Conservation (phyloP, 2,888 invertebrate genomes). For the Plemyria rubiginata region DNA sequence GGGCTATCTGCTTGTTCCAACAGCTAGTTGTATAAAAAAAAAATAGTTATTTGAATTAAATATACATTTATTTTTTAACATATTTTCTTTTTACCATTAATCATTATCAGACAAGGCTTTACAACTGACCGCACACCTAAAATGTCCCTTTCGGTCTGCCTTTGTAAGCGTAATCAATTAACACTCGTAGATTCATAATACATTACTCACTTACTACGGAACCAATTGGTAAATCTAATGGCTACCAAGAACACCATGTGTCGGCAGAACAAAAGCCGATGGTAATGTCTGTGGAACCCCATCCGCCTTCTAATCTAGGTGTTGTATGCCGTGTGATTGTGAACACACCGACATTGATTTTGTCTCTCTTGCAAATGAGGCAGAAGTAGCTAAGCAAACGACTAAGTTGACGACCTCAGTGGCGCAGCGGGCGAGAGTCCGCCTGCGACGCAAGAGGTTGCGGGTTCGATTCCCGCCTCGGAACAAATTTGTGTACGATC, state of each 20-base stretch:
- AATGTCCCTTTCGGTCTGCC: slow-evolving; percentile 18
- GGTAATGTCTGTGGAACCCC: slow-evolving; percentile 26
- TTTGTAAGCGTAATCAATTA: slow-evolving; percentile 19
- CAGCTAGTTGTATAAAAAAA: too few species aligned
- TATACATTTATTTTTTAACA: neutral
- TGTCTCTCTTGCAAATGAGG: neutral
- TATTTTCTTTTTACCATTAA: neutral
- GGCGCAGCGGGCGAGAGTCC: too few species aligned
- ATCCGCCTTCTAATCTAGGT: slow-evolving; percentile 26
- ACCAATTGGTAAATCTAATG: slow-evolving; percentile 32
- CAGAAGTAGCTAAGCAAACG: too few species aligned
- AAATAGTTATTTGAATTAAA: too few species aligned
- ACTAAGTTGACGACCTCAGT: too few species aligned
- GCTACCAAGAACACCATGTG: slow-evolving; percentile 23
- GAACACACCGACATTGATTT: neutral
- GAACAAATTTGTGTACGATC: too few species aligned
- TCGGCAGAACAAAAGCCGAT: slow-evolving; percentile 25
- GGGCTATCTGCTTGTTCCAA: too few species aligned
- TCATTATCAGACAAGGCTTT: neutral
- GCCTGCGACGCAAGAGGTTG: too few species aligned
- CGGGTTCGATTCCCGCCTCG: too few species aligned
- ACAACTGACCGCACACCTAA: neutral
- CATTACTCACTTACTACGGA: slow-evolving; percentile 28
- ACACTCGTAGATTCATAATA: slow-evolving; percentile 29
- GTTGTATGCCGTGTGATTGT: neutral